Base-by-base conservation (phyloP, 2,888 invertebrate genomes). In the Dolichopus griseipennis region DNA sequence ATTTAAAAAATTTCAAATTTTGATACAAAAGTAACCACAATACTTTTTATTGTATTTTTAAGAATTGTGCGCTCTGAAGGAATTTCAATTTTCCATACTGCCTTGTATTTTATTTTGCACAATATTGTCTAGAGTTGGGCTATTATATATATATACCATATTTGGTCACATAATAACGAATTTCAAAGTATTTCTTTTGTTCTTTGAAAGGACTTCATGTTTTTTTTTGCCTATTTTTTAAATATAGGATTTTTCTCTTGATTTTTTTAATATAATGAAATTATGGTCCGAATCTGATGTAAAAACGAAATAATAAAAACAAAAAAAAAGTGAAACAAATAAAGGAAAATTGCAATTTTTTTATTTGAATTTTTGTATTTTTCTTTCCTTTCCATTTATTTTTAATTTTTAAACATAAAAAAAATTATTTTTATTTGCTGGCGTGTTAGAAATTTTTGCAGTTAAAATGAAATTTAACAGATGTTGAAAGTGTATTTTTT, bases 211-310 rank as follows among this genome's bases (percentile, higher is more conserved):
- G 1, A 4, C 37, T 37, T 37, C 8, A 7, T 52, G n/a, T 18
- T n/a, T n/a, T n/a, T n/a, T n/a, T n/a, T n/a, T n/a, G 18, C 18
- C 2, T 18, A 3, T 52, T 52, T 52, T 52, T 52, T n/a, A n/a
- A 12, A 12, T 52, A 18, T 52, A 10, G 15, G 2, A 18, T 27
- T 27, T 5, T 27, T 27, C n/a, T 43, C 18, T 52, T 52, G 52
- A 52, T 52, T 52, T 52, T n/a, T 37, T 52, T 52, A 52, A 52
- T 52, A 15, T 52, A 52, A 52, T 52, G 52, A 52, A 52, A 52
- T 52, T n/a, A 52, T 52, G 52, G 52, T 52, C 18, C 12, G 12
- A 37, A 37, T 37, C 12, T 37, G 37, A 37, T 37, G 12, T 37
- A 37, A 37, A 34, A 34, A 34, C 34, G 9, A 9, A 27, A 27